Base-by-base conservation (phyloP, 2,113 vertebrate species). In the Andinoacara biseriatus region DNA sequence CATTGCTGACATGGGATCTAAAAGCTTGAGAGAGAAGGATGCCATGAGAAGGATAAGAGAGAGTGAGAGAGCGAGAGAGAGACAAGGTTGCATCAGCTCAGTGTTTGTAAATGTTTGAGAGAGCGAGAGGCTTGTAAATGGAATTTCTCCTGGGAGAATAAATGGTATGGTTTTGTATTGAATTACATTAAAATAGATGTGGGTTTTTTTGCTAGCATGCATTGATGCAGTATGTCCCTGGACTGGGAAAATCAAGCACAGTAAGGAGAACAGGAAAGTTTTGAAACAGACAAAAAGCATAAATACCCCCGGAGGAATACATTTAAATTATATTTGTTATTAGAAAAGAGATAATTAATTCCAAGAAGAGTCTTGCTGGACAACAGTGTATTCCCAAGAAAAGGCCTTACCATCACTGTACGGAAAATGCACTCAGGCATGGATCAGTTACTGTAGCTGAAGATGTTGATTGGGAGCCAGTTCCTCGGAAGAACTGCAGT, bases 401-500 rank as follows among this genome's bases (percentile, higher is more conserved):
- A 81, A 90, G 65, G 61, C 80, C 82, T 85, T 85, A 52, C 82
- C 89, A 89, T 90, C 26, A 2, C 63, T 86, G 87, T 89, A 10
- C 78, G 81, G 90, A 92, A 91, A 90, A 87, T 72, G 92, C 91
- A 92, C 92, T 94, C 80, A 92, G 84, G 14, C 43, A 59, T 56
- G 65, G 85, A 92, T 91, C 87, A 84, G 86, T 92, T 94, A 89
- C 91, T 90, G 69, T 83, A 76, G 87, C 87, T 84, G 87, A 82
- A 82, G 82, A 74, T 33, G 43, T 82, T 4, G 58, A 81, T 63
- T 78, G 15, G 57, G 22, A 78, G 84, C 46, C 79, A 43, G 58
- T 93, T 93, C 86, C 76, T 69, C 60, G 87, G 91, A 91, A 93
- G 76, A 76, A 90, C 75, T 78, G 76, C 75, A 77, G 29, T 86